A percentile compares a stretch with the other conserved stretches of the same genome.
Evolutionary conservation across 2,888 invertebrate genomes (phyloP).

Genomic region (Harpalus rufipes): DNA sequence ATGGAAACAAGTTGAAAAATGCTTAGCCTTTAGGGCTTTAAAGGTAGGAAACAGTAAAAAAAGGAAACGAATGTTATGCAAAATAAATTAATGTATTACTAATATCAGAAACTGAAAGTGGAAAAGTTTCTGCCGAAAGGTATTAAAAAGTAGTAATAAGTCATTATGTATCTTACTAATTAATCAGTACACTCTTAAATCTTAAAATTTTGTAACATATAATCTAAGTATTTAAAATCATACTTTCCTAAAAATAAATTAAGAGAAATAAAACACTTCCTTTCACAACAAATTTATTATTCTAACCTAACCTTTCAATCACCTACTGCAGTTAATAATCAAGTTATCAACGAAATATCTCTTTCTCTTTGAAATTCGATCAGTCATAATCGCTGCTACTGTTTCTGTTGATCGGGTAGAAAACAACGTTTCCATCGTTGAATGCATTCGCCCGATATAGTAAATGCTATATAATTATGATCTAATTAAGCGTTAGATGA

Average conservation of each 20-base stretch:
- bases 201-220: slow-evolving; percentile 1
- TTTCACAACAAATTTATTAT: slow-evolving; percentile 14
- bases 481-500: slow-evolving; percentile 41
- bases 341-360: slow-evolving; percentile 22
- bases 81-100: not conserved
- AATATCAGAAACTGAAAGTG: not conserved
- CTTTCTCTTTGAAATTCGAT: slow-evolving; percentile 1
- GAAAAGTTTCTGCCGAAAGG: not conserved
- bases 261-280: slow-evolving; percentile 1
- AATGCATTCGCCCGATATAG: not conserved
- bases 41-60: not conserved
- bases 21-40: not conserved
- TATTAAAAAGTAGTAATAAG: slow-evolving; percentile 1
- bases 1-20: not conserved
- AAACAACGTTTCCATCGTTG: not conserved
- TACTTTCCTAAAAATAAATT: slow-evolving; percentile 17
- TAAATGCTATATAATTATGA: slow-evolving; percentile 52
- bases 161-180: not conserved
- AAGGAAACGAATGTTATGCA: not conserved
- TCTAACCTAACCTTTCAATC: not conserved
- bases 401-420: not conserved
- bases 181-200: not conserved
- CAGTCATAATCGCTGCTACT: slow-evolving; percentile 5
- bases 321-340: not conserved
- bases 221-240: not conserved